phyloP scores from a whole-genome alignment of 2,888 invertebrate species.

The Ophioninae sp. region DNA sequence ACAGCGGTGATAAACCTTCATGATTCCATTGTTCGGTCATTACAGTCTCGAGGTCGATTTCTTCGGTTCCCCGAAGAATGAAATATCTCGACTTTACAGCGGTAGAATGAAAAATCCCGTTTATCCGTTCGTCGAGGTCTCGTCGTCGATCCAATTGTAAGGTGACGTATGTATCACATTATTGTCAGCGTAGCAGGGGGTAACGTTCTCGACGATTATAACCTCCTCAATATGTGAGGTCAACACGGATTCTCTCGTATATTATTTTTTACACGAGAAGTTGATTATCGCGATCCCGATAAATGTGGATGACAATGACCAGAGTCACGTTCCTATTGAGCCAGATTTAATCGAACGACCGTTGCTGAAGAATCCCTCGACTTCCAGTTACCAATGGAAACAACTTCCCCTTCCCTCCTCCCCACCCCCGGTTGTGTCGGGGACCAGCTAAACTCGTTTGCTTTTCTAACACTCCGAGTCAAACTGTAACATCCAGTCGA shows the following conservation, averaged over 20 bases:
- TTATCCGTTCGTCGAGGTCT: conserved; percentile 13
- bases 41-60: conserved; percentile 8
- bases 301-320: conserved; percentile 9
- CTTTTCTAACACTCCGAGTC: conserved; percentile 17
- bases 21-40: neutral
- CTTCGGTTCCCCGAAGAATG: conserved; percentile 1
- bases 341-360: neutral
- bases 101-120: neutral
- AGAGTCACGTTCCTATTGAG: neutral
- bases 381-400: neutral
- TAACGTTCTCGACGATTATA: conserved; percentile 16
- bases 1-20: neutral
- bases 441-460: conserved; percentile 20
- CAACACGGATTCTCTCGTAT: conserved; percentile 9
- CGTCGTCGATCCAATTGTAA: conserved; percentile 9
- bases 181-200: conserved; percentile 16
- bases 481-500: neutral
- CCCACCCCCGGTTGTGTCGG: conserved; percentile 1
- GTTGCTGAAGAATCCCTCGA: neutral
- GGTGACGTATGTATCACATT: conserved; percentile 9
- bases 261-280: neutral
- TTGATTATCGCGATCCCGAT: neutral
- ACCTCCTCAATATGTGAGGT: conserved; percentile 9
- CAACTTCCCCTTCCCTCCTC: too few relatives aligned
- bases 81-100: neutral